phyloP scores from a whole-genome alignment of 2,797 vertebrate species.

The Melanotaenia trifasciata region DNA sequence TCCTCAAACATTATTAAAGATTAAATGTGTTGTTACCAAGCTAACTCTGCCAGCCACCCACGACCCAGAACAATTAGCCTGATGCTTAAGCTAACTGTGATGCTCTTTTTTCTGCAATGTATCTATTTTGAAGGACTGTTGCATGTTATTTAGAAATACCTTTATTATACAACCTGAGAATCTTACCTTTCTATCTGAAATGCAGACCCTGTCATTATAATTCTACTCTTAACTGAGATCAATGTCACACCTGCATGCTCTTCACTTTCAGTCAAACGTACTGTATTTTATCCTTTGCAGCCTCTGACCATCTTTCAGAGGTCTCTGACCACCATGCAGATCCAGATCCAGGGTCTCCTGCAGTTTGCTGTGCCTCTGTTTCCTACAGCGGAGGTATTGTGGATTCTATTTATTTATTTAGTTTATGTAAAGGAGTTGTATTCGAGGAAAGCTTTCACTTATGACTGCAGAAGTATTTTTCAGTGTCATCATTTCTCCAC shows the following conservation, averaged over 20 bases:
- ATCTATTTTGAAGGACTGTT: too few species aligned
- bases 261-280: background rate
- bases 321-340: conserved; percentile 94
- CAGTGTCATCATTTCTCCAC: conserved; percentile 19
- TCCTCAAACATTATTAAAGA: background rate
- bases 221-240: background rate
- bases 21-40: background rate
- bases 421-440: background rate
- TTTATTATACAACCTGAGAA: background rate
- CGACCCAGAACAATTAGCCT: background rate
- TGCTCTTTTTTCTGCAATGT: background rate
- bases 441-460: background rate
- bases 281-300: conserved; percentile 70
- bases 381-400: conserved; percentile 91
- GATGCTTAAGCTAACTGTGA: too few species aligned
- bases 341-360: conserved; percentile 90
- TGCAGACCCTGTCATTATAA: background rate
- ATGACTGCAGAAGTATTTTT: conserved; percentile 7
- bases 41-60: background rate
- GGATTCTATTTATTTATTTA: background rate
- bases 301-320: conserved; percentile 92
- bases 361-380: conserved; percentile 92
- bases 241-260: background rate
- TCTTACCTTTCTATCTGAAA: background rate
- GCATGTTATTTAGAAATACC: background rate